Conservation (phyloP, 1,140 invertebrate species). For the Parasteatoda tepidariorum region DNA sequence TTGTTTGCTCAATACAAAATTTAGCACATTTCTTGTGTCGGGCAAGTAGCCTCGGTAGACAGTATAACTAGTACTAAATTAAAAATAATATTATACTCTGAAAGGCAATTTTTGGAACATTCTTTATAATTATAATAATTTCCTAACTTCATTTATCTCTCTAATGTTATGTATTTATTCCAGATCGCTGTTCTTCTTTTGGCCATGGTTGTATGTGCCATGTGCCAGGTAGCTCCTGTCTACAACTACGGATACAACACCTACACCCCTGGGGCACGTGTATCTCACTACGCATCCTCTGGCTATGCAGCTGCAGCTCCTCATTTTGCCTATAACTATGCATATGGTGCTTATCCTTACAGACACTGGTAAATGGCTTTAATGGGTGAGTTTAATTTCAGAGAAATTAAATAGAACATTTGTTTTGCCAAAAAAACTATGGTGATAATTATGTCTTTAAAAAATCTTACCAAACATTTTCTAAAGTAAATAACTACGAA, state of each 20-base stretch:
- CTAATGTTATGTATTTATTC: not conserved
- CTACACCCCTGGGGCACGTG: conserved; percentile 14
- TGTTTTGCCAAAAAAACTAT: too few species aligned
- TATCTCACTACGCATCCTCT: conserved; percentile 19
- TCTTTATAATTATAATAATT: not conserved
- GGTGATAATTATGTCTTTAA: too few species aligned
- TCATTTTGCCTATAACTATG: conserved; percentile 16
- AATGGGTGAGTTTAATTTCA: not conserved
- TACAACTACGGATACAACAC: conserved; percentile 45
- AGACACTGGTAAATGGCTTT: not conserved
- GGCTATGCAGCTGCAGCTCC: not conserved
- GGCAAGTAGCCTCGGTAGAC: too few species aligned
- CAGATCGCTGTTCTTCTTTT: conserved; percentile 31
- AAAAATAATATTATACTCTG: too few species aligned
- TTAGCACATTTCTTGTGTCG: too few species aligned
- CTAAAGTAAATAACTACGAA: too few species aligned
- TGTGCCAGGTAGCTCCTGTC: conserved; percentile 2
- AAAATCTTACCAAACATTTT: too few species aligned
- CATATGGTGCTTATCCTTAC: conserved; percentile 21
- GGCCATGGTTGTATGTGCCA: conserved; percentile 11
- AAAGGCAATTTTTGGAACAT: too few species aligned
- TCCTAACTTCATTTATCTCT: not conserved
- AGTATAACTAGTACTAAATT: too few species aligned
- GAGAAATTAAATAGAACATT: too few species aligned
- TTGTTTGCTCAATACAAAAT: too few species aligned